These are phyloP conservation scores for Drosophila mojavensis DNA, from an alignment of 1,140 invertebrate species.

Conservation along the genomic window DNA sequence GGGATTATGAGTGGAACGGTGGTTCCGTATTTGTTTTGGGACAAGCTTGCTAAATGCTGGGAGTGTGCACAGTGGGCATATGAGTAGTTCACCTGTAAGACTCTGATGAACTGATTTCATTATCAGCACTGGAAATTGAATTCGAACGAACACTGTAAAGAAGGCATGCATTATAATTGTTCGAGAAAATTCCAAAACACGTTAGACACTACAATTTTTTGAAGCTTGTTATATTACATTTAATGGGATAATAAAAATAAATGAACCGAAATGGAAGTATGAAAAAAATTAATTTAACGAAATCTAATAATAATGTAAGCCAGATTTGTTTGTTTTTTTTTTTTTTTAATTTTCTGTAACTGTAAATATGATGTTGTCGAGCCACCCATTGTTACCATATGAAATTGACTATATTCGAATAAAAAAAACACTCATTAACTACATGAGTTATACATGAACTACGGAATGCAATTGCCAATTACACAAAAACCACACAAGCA, in stretches of 20 bases:
- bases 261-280: not conserved
- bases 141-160: constrained; percentile 43
- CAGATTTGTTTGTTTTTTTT: not conserved
- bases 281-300: not conserved
- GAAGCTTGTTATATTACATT: not conserved
- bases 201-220: not conserved
- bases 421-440: not conserved
- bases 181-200: not conserved
- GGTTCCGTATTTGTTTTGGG: constrained; percentile 41
- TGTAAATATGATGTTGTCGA: not conserved
- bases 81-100: constrained; percentile 56
- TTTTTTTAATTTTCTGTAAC: not conserved
- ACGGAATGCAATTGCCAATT: constrained; percentile 5
- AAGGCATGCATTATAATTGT: constrained; percentile 45
- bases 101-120: constrained; percentile 11
- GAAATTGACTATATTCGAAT: not conserved
- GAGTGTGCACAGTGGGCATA: constrained; percentile 18
- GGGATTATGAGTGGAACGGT: not conserved
- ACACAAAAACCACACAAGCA: constrained; percentile 54
- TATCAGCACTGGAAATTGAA: constrained; percentile 5
- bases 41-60: constrained; percentile 24
- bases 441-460: constrained; percentile 60
- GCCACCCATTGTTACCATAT: not conserved
- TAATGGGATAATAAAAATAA: not conserved
- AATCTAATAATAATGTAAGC: not conserved